Evolutionary conservation across 2,113 vertebrate species (phyloP), one percentile per base, ranked within the genome.

Genomic region (Polypterus bichir): DNA sequence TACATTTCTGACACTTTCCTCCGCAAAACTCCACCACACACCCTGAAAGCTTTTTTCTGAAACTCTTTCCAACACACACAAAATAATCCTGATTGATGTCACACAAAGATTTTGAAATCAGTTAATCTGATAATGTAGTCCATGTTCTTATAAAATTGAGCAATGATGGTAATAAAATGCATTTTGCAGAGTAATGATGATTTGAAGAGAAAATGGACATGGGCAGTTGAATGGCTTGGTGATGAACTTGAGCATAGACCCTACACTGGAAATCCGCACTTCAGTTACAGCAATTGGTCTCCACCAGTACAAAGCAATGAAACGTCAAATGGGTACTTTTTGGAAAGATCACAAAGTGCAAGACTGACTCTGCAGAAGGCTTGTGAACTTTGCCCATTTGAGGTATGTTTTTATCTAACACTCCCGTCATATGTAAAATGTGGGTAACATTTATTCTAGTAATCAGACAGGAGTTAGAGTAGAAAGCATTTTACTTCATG

Each of bases 291-390:
- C 76, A 99, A 99, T 69, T 99, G 96, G 96, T 98, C 94, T 56
- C 96, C 95, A 69, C 96, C 96, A 0, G 93, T 98, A 59, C 96
- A 99, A 78, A 99, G 96, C 86, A 99, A 99, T 63, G 96, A 99
- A 81, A 99, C 96, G 55, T 99, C 96, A 71, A 99, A 99, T 68
- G 95, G 96, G 76, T 99, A 99, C 76, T 99, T 99, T 83, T 85
- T 99, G 75, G 96, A 99, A 81, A 90, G 96, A 65, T 99, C 96
- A 1, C 96, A 99, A 83, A 98, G 95, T 74, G 96, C 96, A 65
- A 90, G 96, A 68, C 94, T 99, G 93, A 99, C 96, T 62, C 90
- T 99, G 73, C 93, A 95, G 80, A 99, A 99, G 85, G 96, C 95
- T 83, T 99, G 95, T 81, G 96, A 99, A 72, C 90, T 99, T 66